Conservation (phyloP, 2,888 invertebrate genomes). For the Luffia ferchaultella region DNA sequence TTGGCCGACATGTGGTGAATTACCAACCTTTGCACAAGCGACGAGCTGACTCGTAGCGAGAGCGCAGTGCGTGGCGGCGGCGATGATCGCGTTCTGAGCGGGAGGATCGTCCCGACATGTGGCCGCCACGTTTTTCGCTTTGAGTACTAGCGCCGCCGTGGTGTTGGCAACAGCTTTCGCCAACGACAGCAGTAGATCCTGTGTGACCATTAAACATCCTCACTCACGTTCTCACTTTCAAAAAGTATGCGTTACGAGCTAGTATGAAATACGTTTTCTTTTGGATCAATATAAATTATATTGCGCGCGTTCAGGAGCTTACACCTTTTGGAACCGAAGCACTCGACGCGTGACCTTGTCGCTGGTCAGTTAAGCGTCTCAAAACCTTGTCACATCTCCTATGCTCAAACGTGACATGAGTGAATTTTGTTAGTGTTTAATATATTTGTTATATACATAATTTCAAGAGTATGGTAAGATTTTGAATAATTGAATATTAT, state of each 20-base stretch:
- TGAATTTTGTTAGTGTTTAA: no score
- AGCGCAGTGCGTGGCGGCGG: conserved; percentile 96
- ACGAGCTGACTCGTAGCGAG: conserved; percentile 97
- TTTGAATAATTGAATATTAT: no score
- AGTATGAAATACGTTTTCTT: no score
- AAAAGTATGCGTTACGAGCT: no score
- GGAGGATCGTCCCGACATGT: conserved; percentile 84
- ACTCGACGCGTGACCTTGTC: not conserved
- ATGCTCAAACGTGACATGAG: no score
- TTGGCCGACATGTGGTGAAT: not conserved
- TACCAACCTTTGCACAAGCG: conserved; percentile 87
- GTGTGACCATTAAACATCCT: conserved; percentile 16
- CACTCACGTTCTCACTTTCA: not conserved
- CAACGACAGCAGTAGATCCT: conserved; percentile 90
- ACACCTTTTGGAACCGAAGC: conserved; percentile 6
- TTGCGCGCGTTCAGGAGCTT: conserved; percentile 7
- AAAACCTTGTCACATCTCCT: no score
- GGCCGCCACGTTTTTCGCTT: conserved; percentile 96
- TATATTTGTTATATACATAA: no score
- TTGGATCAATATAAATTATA: no score
- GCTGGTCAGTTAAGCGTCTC: no score
- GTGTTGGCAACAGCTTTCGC: conserved; percentile 99
- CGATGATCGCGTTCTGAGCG: conserved; percentile 88
- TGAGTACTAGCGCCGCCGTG: conserved; percentile 94
- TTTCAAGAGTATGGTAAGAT: no score